Evolutionary conservation across 1,140 invertebrate species (phyloP), one percentile per base, ranked within the genome.

Genomic region (Habropoda laboriosa): DNA sequence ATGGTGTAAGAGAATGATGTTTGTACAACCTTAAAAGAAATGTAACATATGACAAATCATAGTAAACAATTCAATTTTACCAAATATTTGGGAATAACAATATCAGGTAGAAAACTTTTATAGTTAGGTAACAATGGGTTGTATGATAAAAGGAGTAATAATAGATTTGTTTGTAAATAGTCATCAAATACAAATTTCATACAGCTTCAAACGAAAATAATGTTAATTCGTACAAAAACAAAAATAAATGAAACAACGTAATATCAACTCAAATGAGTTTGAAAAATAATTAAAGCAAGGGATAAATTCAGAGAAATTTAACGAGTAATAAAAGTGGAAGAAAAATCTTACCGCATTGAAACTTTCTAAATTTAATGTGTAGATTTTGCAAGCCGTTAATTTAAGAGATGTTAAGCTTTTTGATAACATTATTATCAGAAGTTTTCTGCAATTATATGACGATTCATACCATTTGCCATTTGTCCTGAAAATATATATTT

Each of bases 321-420:
- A 13, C 32, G 0, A 35, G 13, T 21, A 47, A 27, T 24, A 3
- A 21, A 51, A n/a, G 13, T 10, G 2, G 10, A 38, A 12, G 57
- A 16, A 2, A 21, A 27, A n/a, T 40, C 82, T 88, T 87, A 89
- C 87, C 58, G 86, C 21, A 12, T 67, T 72, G 24, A 87, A 90
- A 40, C 87, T 89, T 53, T 87, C 32, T 53, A 90, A 53, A 73
- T 90, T 88, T 2, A 90, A 40, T 35, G 73, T 67, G 32, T 87
- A 89, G n/a, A 90, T 47, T 16, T 80, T 84, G 16, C 79, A 82
- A 0, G 89, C 89, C 2, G 87, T 89, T 75, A 89, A 77, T 66
- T 79, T 70, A 35, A 88, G 63, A 8, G 88, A 86, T 47, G 2
- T 18, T 0, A 79, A 55, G 40, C 85, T 83, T 61, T 79, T 86